Conservation (phyloP, 1,140 invertebrate genomes). For the Lepidotrigona ventralis region DNA sequence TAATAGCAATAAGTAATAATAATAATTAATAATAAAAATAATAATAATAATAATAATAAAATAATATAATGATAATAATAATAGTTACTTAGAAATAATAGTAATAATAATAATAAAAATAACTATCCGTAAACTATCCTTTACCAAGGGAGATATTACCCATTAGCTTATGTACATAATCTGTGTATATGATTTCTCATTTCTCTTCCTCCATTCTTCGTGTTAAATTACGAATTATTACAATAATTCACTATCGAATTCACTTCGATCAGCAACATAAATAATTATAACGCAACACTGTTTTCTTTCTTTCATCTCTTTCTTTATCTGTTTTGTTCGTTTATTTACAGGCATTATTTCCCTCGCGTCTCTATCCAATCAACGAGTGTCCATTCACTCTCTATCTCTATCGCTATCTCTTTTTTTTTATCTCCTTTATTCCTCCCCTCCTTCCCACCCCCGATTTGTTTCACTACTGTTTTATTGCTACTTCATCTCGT, state of each 20-base stretch:
- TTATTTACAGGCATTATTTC: slow-evolving; percentile 72
- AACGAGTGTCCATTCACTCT: slow-evolving; percentile 14
- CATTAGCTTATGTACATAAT: slow-evolving; percentile 74
- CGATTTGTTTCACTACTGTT: slow-evolving; percentile 22
- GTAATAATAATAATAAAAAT: slow-evolving; percentile 76
- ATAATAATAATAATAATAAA: slow-evolving; percentile 65
- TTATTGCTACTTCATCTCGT: slow-evolving; percentile 12
- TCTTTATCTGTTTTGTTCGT: not conserved
- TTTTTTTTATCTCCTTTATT: not conserved
- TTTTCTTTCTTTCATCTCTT: slow-evolving; percentile 10
- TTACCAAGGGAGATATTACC: slow-evolving; percentile 74
- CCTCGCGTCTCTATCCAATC: slow-evolving; percentile 24
- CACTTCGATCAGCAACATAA: slow-evolving; percentile 74
- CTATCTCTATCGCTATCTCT: slow-evolving; percentile 7
- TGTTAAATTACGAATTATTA: slow-evolving; percentile 73
- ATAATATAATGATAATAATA: slow-evolving; percentile 54
- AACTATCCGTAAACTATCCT: slow-evolving; percentile 76
- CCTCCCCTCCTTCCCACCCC: not conserved
- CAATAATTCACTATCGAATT: slow-evolving; percentile 70
- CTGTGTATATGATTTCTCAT: slow-evolving; percentile 56
- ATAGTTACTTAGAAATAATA: slow-evolving; percentile 67
- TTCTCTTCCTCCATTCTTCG: slow-evolving; percentile 34
- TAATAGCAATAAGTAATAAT: slow-evolving; percentile 67
- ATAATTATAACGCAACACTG: slow-evolving; percentile 74
- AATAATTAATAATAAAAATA: slow-evolving; percentile 68